Evolutionary conservation across 37 sponge, comb jelly and placozoan genomes (phyloP).

Genomic region (Cladorhizidae sp.): DNA sequence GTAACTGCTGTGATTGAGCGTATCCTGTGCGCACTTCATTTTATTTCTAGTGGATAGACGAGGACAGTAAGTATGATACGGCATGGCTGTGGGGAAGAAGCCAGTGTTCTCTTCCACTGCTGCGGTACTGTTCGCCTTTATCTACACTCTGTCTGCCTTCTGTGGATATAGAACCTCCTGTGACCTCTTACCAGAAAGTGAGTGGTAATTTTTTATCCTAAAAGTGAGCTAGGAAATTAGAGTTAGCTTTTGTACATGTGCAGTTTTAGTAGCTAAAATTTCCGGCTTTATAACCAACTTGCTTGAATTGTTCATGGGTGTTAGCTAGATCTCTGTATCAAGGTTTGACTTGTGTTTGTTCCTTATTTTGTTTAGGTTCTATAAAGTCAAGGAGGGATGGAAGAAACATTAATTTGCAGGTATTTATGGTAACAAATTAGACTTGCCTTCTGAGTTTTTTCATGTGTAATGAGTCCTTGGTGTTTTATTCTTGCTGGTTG

Average conservation of each 20-base stretch:
- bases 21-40: too few species aligned
- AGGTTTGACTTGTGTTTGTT: background rate
- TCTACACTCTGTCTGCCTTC: conserved; percentile 9
- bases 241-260: too few species aligned
- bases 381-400: conserved; percentile 1
- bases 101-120: conserved; percentile 20
- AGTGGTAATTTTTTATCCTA: background rate
- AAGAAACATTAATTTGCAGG: conserved; percentile 1
- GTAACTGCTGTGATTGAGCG: too few species aligned
- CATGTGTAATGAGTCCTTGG: too few species aligned
- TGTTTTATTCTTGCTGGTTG: background rate
- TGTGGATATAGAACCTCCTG: conserved; percentile 15
- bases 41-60: too few species aligned
- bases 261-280: too few species aligned
- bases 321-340: background rate
- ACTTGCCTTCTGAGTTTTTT: too few species aligned
- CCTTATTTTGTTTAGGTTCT: background rate
- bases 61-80: conserved; percentile 9
- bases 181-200: conserved; percentile 13
- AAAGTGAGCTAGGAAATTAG: too few species aligned
- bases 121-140: conserved; percentile 11
- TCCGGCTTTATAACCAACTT: too few species aligned
- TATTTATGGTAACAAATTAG: background rate
- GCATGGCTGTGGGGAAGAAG: conserved; percentile 26
- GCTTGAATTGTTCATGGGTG: background rate